A percentile compares a stretch with the other conserved stretches of the same genome.
These are phyloP conservation scores for Eulithis prunata DNA, from an alignment of 2,888 invertebrate species.

Conservation along the genomic window DNA sequence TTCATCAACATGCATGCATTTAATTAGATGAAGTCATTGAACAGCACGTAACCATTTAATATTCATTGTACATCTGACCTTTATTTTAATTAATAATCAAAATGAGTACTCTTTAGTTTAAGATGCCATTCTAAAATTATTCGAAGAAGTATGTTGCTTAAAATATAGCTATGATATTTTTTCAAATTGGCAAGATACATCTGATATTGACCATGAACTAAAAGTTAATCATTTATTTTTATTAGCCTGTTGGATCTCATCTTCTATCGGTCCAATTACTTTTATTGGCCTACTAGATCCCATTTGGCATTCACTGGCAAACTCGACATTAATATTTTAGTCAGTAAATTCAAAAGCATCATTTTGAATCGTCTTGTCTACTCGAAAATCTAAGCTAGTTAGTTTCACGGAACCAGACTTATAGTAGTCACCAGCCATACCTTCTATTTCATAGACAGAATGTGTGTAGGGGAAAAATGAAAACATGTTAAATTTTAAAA, in stretches of 20 bases:
- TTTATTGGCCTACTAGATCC: neutral
- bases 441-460: too few relatives aligned
- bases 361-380: neutral
- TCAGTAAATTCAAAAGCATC: neutral
- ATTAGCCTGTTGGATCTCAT: neutral
- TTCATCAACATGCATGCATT: slow-evolving; percentile 18
- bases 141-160: neutral
- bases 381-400: too few relatives aligned
- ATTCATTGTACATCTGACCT: slow-evolving; percentile 11
- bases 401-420: too few relatives aligned
- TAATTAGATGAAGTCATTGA: neutral
- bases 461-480: too few relatives aligned
- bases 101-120: slow-evolving; percentile 5
- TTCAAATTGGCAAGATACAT: neutral
- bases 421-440: too few relatives aligned
- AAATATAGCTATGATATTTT: neutral
- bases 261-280: neutral
- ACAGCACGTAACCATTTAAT: neutral
- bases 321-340: neutral
- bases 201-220: neutral
- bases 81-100: slow-evolving; percentile 6
- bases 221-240: neutral
- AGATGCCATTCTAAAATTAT: slow-evolving; percentile 2
- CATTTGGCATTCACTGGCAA: neutral
- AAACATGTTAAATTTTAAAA: too few relatives aligned